Evolutionary conservation across 2,797 vertebrate species (phyloP), one percentile per base, ranked within the genome.

Genomic region (Hypotaenidia okinawae): DNA sequence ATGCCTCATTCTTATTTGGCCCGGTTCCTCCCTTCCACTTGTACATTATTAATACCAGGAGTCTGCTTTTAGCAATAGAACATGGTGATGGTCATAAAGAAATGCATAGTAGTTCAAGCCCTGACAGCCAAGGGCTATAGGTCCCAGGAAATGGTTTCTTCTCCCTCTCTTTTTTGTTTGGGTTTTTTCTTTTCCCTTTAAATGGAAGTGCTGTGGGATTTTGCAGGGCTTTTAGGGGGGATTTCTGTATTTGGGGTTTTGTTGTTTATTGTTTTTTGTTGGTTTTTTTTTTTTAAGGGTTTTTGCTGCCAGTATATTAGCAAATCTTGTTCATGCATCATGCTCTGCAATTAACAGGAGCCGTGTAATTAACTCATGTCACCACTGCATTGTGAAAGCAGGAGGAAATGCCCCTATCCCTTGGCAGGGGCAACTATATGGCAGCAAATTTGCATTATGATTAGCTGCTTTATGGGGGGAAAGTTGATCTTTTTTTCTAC

Each of bases 331-430:
- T 80, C 89, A 23, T 86, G 89, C 77, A 83, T 33, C 66, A n/a
- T 87, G 91, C 81, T 84, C 81, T 96, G 63, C 93, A 96, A 78
- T 96, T 97, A 97, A 90, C 72, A 85, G 58, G 77, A 90, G 69
- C 55, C 90, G 32, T 75, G 77, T 94, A 84, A 75, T 97, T 95
- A 96, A 93, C 62, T 93, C 67, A 7, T 90, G 87, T 94, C 59
- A 49, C 21, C 68, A 35, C 54, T 62, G 76, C 43, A 80, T 75
- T 86, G 81, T 91, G 87, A 94, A 92, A 83, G 73, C 63, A 87
- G 84, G 69, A 59, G 58, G 57, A 87, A 89, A 90, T 76, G 68
- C 87, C 77, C 74, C 77, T 73, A 51, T 87, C 86, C 62, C 69
- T 89, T 78, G 73, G 78, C 73, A 58, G 23, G 41, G 76, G 21